A percentile compares a stretch with the other conserved stretches of the same genome.
phyloP scores from a whole-genome alignment of 2,888 invertebrate species.

The Apotomis turbidana region DNA sequence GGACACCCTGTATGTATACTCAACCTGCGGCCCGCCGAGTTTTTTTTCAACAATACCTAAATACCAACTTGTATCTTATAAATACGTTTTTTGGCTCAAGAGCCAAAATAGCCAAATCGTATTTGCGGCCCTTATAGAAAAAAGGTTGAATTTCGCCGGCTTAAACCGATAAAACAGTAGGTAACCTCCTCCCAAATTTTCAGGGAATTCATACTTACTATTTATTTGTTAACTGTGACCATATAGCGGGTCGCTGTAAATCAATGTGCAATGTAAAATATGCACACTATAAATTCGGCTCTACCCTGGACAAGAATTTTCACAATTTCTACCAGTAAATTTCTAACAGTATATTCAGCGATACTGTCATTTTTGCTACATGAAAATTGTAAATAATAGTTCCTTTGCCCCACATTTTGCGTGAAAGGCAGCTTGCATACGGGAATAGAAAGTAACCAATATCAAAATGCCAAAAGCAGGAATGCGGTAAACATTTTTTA shows the following conservation, averaged over 20 bases:
- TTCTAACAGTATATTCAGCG: constrained; percentile 9
- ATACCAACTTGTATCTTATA: too few relatives aligned
- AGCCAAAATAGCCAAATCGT: too few relatives aligned
- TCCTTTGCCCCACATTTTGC: neutral
- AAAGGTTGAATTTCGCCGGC: too few relatives aligned
- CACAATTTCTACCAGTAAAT: constrained; percentile 8
- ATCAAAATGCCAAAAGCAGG: neutral
- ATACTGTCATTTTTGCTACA: constrained; percentile 24
- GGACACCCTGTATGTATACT: too few relatives aligned
- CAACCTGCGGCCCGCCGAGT: too few relatives aligned
- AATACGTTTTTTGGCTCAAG: too few relatives aligned
- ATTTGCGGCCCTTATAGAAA: too few relatives aligned
- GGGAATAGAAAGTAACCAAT: neutral
- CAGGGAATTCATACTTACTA: neutral
- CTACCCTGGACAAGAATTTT: constrained; percentile 47
- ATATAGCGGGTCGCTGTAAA: constrained; percentile 8
- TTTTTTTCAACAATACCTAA: too few relatives aligned
- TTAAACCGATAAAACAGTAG: too few relatives aligned
- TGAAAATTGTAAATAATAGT: constrained; percentile 14
- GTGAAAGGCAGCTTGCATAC: neutral
- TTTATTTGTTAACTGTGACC: neutral
- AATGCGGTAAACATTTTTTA: neutral
- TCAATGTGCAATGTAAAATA: constrained; percentile 24
- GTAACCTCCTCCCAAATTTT: neutral
- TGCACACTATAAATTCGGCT: constrained; percentile 43